Evolutionary conservation across 2,888 invertebrate species (phyloP).

Genomic region (Nymphalis c-album): DNA sequence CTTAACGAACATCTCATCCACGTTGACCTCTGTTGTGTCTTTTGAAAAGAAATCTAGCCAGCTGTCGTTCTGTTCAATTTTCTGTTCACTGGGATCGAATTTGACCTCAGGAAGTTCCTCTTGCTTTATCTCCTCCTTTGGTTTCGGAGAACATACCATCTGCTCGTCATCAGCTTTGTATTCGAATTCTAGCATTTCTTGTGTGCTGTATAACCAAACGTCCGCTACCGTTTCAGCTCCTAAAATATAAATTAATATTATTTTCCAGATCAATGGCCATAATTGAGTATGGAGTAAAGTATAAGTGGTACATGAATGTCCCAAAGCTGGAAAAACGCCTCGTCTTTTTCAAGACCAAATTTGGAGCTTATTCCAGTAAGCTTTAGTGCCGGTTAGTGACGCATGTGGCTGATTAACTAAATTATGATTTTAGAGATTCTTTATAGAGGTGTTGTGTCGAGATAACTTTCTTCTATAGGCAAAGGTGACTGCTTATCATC

Average conservation of each 20-base stretch:
- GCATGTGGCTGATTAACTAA: no score
- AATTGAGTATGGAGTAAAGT: neutral
- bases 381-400: no score
- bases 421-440: no score
- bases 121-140: slow-evolving; percentile 33
- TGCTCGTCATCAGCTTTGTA: slow-evolving; percentile 45
- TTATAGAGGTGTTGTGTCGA: no score
- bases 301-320: no score
- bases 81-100: slow-evolving; percentile 3
- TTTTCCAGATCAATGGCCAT: no score
- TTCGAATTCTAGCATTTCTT: slow-evolving; percentile 67
- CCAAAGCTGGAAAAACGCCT: no score
- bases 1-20: slow-evolving; percentile 73
- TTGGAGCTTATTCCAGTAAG: no score
- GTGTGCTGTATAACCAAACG: slow-evolving; percentile 83
- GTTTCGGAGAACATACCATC: slow-evolving; percentile 26
- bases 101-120: slow-evolving; percentile 31
- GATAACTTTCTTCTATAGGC: no score
- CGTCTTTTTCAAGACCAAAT: no score
- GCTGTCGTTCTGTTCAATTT: slow-evolving; percentile 49
- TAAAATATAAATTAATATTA: slow-evolving; percentile 52
- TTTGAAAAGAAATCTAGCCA: slow-evolving; percentile 74
- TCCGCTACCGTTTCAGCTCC: slow-evolving; percentile 91
- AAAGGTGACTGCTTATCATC: no score
- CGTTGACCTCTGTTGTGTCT: slow-evolving; percentile 62